Base-by-base conservation (phyloP, 37 sponge, comb jelly and placozoan species). In the Eunapius fragilis region DNA sequence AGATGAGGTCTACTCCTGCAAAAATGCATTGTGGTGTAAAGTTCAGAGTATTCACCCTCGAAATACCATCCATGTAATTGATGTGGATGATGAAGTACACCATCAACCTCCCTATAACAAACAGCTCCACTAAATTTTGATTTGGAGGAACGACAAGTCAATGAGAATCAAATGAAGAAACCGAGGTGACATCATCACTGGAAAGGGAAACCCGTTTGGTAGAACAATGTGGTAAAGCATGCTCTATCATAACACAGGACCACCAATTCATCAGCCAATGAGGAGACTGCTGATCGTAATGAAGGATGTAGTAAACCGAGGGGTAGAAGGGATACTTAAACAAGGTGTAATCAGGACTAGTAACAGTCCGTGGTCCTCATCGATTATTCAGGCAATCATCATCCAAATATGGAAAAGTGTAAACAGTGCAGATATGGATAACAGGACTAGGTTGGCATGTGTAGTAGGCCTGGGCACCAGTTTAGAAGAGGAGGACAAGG, bases 231-330 rank as follows among this genome's bases (percentile, higher is more conserved):
- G 26, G 80, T 80, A 30, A 80, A 38, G n/a, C 70, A 82, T 32
- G 31, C 80, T n/a, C n/a, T 27, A 80, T 80, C 28, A 27, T 12
- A 58, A 49, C 32, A 25, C 30, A 27, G 27, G 80, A 58, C 32
- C 28, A 25, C 80, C 80, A 27, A 67, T 80, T 33, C 80, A 69
- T 28, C 80, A 80, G 32, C 80, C 80, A 67, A 33, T 80, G 68
- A 47, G 80, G 28, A 27, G 69, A 67, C 68, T 80, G 23, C 80
- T 69, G 11, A 28, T 50, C 23, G 58, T 67, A 12, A 30, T 58
- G 33, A 49, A 58, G 31, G 68, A 33, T 67, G 68, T 33, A 0
- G 34, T 80, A 33, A 33, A 80, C 68, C 30, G 10, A 58, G 80
- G 67, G 80, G 80, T 67, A 33, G 28, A 48, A 37, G 33, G 33